phyloP scores from a whole-genome alignment of 1,140 invertebrate genomes.

The Drosophila pallidifrons region DNA sequence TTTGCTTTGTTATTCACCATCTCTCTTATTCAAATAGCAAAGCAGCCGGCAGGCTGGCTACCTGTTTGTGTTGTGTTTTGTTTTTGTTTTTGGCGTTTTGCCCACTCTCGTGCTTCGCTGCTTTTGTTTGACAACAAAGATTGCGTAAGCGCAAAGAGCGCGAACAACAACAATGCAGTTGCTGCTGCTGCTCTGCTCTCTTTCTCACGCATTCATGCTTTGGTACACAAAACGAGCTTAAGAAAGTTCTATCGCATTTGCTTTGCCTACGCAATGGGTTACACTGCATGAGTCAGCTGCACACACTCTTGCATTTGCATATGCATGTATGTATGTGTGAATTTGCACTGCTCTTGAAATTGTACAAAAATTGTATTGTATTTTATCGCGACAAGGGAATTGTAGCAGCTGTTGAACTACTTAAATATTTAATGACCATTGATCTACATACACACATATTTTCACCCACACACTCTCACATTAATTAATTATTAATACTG shows the following conservation, averaged over 20 bases:
- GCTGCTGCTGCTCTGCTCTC: constrained; percentile 19
- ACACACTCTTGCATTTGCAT: not conserved
- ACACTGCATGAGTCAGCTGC: constrained; percentile 30
- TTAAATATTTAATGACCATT: constrained; percentile 49
- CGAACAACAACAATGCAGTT: not conserved
- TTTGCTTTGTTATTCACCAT: not conserved
- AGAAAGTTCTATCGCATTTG: constrained; percentile 14
- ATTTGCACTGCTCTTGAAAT: constrained; percentile 1
- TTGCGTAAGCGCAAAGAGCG: constrained; percentile 62
- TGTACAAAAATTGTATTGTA: constrained; percentile 12
- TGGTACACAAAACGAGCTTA: not conserved
- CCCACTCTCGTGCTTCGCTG: constrained; percentile 31
- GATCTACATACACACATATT: constrained; percentile 38
- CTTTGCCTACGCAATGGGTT: constrained; percentile 19
- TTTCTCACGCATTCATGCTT: not conserved
- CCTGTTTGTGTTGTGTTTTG: constrained; percentile 59
- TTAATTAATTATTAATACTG: constrained; percentile 38
- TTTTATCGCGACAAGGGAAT: constrained; percentile 13
- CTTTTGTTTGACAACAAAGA: constrained; percentile 78
- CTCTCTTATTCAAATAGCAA: constrained; percentile 43
- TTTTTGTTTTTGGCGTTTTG: constrained; percentile 57
- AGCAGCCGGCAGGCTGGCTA: constrained; percentile 41
- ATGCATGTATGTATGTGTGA: not conserved
- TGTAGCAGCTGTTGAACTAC: constrained; percentile 49
- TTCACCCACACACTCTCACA: not conserved